phyloP scores from a whole-genome alignment of 2,113 vertebrate species.

The Atherinomorus stipes region DNA sequence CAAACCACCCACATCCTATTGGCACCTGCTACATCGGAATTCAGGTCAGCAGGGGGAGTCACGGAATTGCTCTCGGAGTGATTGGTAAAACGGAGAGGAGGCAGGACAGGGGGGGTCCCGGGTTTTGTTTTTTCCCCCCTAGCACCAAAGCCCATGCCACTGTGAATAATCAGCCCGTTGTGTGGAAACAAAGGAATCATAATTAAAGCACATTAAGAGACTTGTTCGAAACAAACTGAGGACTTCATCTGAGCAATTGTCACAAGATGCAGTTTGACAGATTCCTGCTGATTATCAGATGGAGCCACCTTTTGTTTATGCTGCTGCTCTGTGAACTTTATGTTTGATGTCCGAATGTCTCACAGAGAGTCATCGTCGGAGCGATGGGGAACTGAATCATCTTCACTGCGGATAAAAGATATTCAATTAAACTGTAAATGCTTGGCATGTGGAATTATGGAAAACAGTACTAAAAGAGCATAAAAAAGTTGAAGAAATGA shows the following conservation, averaged over 20 bases:
- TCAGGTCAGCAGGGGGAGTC: slow-evolving; percentile 77
- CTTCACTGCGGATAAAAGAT: neutral
- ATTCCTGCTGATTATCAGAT: slow-evolving; percentile 42
- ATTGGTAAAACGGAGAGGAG: slow-evolving; percentile 55
- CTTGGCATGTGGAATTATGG: too few relatives aligned
- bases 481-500: neutral
- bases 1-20: slow-evolving; percentile 67
- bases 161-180: slow-evolving; percentile 71
- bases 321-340: slow-evolving; percentile 11
- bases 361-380: neutral
- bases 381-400: neutral
- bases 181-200: slow-evolving; percentile 66
- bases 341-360: neutral
- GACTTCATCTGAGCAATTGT: slow-evolving; percentile 56
- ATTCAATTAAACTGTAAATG: neutral
- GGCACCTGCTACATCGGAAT: slow-evolving; percentile 72
- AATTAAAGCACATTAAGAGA: slow-evolving; percentile 73
- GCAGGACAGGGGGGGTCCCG: slow-evolving; percentile 29
- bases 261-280: slow-evolving; percentile 54
- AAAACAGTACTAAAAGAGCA: neutral
- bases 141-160: slow-evolving; percentile 61
- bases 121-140: slow-evolving; percentile 40
- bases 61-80: slow-evolving; percentile 54
- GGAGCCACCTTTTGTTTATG: slow-evolving; percentile 31
- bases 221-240: slow-evolving; percentile 65